Evolutionary conservation across 1,140 invertebrate species (phyloP).

Genomic region (Macrosteles quadrilineatus): DNA sequence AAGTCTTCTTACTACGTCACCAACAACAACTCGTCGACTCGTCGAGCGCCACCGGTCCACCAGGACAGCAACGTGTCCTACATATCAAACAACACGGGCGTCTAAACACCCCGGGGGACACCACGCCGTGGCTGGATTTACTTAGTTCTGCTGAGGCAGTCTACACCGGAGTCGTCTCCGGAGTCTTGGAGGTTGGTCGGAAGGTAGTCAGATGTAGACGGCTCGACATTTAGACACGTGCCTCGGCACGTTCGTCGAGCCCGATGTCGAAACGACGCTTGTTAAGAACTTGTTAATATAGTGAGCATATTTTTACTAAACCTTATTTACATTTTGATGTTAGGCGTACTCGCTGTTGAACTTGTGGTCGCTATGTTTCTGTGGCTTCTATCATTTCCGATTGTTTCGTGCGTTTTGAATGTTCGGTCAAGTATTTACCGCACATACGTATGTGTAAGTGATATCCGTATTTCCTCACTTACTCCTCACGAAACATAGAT

Average conservation of each 20-base stretch:
- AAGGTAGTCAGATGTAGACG: neutral
- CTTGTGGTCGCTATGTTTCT: neutral
- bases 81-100: constrained; percentile 48
- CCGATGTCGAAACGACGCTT: neutral
- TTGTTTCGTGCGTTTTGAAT: neutral
- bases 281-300: neutral
- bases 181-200: neutral
- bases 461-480: neutral
- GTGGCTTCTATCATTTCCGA: neutral
- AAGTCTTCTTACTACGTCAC: constrained; percentile 81
- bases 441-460: neutral
- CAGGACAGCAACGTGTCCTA: constrained; percentile 48
- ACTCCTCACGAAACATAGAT: constrained; percentile 1
- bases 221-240: neutral
- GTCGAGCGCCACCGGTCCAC: constrained; percentile 40
- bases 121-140: constrained; percentile 5
- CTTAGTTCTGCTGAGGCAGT: neutral
- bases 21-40: constrained; percentile 55
- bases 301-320: neutral
- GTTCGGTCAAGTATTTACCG: neutral
- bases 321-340: constrained; percentile 10
- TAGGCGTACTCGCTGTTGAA: neutral
- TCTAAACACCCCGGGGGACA: constrained; percentile 35
- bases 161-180: neutral
- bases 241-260: neutral